Evolutionary conservation across 2,113 vertebrate genomes (phyloP).

Genomic region (Colistium nudipinnis): DNA sequence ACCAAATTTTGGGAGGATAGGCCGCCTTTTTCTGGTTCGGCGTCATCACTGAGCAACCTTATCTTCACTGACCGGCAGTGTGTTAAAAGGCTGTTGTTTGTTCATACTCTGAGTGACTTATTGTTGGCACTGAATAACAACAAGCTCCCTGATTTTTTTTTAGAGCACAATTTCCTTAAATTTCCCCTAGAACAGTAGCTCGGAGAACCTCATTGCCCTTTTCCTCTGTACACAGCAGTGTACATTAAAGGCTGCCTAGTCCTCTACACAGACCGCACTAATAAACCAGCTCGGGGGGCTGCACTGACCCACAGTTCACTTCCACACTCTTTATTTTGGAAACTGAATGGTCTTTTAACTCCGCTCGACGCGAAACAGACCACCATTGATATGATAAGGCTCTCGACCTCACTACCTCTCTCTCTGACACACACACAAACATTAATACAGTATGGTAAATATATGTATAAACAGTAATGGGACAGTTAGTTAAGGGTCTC

Average conservation of each 20-base stretch:
- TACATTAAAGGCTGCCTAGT: conserved; percentile 54
- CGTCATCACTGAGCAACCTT: too few relatives aligned
- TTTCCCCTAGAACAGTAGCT: conserved; percentile 12
- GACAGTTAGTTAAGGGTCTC: conserved; percentile 54
- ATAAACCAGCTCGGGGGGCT: conserved; percentile 64
- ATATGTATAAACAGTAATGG: conserved; percentile 50
- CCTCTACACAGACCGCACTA: conserved; percentile 57
- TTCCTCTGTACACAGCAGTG: conserved; percentile 27
- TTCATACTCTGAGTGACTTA: not conserved
- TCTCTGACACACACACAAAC: conserved; percentile 33
- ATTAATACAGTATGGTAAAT: conserved; percentile 63
- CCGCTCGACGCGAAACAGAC: conserved; percentile 65
- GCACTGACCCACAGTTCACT: conserved; percentile 58
- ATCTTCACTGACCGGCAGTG: not conserved
- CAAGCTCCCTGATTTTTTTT: not conserved
- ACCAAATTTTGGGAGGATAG: not conserved
- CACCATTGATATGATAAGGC: conserved; percentile 72
- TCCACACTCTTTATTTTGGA: conserved; percentile 72
- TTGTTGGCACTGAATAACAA: not conserved
- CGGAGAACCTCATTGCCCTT: conserved; percentile 14
- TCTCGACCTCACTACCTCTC: conserved; percentile 41
- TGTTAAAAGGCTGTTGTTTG: not conserved
- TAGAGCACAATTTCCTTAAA: not conserved
- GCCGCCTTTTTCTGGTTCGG: not conserved
- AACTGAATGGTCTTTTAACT: conserved; percentile 71